Percentiles rank a stretch among this genome's conserved stretches.
Evolutionary conservation across 2,888 invertebrate species (phyloP).

Genomic region (Hedychridium roseum): DNA sequence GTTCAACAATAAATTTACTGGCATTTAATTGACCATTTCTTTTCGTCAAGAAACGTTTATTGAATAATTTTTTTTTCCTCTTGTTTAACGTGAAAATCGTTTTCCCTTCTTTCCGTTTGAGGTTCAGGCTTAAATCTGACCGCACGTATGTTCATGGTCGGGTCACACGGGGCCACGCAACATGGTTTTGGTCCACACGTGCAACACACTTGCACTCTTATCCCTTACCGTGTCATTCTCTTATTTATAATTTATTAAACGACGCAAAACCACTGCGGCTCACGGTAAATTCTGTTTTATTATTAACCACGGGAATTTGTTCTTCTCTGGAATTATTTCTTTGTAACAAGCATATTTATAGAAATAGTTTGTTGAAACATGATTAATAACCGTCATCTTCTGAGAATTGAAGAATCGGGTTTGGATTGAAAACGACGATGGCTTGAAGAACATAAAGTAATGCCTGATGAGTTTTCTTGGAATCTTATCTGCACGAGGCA

Average conservation of each 20-base stretch:
- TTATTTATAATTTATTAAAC: constrained; percentile 12
- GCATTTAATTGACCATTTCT: not conserved
- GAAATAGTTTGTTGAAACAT: not conserved
- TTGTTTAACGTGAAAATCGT: no score
- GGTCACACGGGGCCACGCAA: not conserved
- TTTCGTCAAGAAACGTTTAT: not conserved
- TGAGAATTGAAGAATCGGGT: no score
- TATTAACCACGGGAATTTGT: not conserved
- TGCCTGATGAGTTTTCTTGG: no score
- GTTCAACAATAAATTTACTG: not conserved
- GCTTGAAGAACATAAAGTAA: no score
- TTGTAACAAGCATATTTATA: no score
- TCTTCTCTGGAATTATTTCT: no score
- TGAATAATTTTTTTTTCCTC: not conserved
- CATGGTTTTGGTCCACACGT: constrained; percentile 21
- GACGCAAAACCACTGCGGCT: constrained; percentile 6
- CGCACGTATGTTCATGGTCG: no score
- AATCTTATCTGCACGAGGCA: no score
- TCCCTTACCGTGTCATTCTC: constrained; percentile 9
- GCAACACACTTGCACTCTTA: constrained; percentile 26
- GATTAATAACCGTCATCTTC: not conserved
- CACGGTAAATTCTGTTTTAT: not conserved
- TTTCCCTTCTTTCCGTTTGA: no score
- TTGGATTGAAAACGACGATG: no score
- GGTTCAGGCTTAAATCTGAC: no score